Conservation (phyloP, 2,113 vertebrate species). For the Pagrus major region DNA sequence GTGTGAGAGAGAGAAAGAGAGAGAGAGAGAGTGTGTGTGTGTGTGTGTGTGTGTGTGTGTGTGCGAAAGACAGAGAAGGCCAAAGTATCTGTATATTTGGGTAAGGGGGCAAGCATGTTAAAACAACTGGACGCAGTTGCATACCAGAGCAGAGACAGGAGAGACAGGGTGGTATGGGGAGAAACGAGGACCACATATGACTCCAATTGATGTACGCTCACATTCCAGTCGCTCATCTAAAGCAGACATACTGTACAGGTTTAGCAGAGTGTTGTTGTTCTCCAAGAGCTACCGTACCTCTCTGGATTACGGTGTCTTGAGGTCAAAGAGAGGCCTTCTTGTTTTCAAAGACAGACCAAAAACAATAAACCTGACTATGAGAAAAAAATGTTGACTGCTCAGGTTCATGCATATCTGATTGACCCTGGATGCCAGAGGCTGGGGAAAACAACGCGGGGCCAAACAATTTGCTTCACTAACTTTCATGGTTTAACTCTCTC, state of each 20-base stretch:
- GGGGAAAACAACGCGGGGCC: conserved; percentile 12
- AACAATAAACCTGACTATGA: background rate
- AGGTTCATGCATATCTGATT: conserved; percentile 34
- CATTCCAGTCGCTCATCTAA: conserved; percentile 52
- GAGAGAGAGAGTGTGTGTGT: conserved; percentile 25
- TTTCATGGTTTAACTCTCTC: conserved; percentile 20
- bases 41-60: conserved; percentile 14
- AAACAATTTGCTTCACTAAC: conserved; percentile 28
- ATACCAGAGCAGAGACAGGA: conserved; percentile 55
- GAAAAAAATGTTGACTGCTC: background rate
- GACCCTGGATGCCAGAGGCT: conserved; percentile 12
- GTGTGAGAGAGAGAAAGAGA: background rate
- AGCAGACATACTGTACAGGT: conserved; percentile 29
- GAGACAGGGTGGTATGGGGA: conserved; percentile 30
- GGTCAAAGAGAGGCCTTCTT: conserved; percentile 2
- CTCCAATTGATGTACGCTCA: conserved; percentile 53
- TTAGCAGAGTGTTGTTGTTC: conserved; percentile 18
- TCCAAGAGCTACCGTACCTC: background rate
- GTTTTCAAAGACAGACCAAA: conserved; percentile 8
- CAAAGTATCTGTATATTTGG: conserved; percentile 62
- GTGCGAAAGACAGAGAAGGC: conserved; percentile 1
- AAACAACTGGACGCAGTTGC: conserved; percentile 59
- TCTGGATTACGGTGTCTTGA: background rate
- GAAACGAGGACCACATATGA: conserved; percentile 62
- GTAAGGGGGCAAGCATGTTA: conserved; percentile 57